Percentiles rank a stretch among this genome's conserved stretches.
Evolutionary conservation across 2,113 vertebrate genomes (phyloP).

Genomic region (Calypte anna): DNA sequence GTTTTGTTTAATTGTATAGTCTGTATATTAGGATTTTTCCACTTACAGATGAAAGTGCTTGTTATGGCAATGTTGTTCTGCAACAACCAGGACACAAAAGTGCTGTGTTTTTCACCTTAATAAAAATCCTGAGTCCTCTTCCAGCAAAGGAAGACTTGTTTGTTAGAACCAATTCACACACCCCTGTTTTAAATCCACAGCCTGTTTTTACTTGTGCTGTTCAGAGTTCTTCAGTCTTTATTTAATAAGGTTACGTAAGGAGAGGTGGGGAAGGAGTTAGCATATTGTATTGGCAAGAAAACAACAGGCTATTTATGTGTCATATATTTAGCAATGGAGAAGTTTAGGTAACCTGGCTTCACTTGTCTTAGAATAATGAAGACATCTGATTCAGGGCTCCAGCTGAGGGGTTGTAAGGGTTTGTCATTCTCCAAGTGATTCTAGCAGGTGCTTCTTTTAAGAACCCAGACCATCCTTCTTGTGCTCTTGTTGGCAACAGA

Average conservation of each 20-base stretch:
- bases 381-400: not conserved
- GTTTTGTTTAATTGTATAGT: not conserved
- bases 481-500: not conserved
- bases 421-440: not conserved
- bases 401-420: not conserved
- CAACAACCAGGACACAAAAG: not conserved
- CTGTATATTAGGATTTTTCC: not conserved
- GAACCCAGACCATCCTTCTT: not conserved
- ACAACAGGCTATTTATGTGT: conserved; percentile 21
- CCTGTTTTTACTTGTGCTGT: conserved; percentile 67
- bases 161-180: conserved; percentile 56
- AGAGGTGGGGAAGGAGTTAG: conserved; percentile 30
- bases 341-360: conserved; percentile 48
- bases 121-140: conserved; percentile 12
- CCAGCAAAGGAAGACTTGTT: conserved; percentile 58
- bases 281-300: conserved; percentile 26
- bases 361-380: conserved; percentile 36
- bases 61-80: not conserved
- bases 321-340: conserved; percentile 42
- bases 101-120: not conserved
- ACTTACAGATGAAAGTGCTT: not conserved
- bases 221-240: conserved; percentile 57
- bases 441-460: not conserved
- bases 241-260: conserved; percentile 62
- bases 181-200: conserved; percentile 46